Evolutionary conservation across 2,113 vertebrate genomes (phyloP).

Genomic region (Seriola quinqueradiata): DNA sequence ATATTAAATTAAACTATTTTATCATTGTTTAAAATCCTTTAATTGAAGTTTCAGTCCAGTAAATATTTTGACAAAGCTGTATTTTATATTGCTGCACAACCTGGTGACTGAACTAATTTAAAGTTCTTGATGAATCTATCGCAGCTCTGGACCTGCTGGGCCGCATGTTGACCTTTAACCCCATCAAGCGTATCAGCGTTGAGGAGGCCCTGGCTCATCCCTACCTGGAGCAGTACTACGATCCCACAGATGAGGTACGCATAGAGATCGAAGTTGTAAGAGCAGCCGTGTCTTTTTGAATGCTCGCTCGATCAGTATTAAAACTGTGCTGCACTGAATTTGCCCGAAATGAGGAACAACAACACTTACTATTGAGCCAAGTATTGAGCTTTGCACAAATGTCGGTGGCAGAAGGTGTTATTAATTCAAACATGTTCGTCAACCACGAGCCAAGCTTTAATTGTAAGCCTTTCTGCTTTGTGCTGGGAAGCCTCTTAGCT

Average conservation of each 20-base stretch:
- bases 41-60: background rate
- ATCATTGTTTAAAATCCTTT: too few species aligned
- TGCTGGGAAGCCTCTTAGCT: constrained; percentile 50
- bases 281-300: background rate
- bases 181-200: constrained; percentile 91
- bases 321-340: background rate
- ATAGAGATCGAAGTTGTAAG: background rate
- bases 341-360: background rate
- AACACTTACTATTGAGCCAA: background rate
- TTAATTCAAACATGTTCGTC: constrained; percentile 10
- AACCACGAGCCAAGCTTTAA: constrained; percentile 25
- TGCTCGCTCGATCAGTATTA: background rate
- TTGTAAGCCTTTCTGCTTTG: constrained; percentile 15
- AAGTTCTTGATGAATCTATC: background rate
- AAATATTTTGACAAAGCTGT: background rate
- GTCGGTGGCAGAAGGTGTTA: background rate
- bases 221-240: constrained; percentile 95
- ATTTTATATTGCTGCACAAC: background rate
- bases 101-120: constrained; percentile 1
- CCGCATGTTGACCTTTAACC: constrained; percentile 94
- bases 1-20: too few species aligned
- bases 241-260: constrained; percentile 92
- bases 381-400: constrained; percentile 12
- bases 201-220: constrained; percentile 91
- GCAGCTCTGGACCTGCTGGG: constrained; percentile 91